phyloP scores from a whole-genome alignment of 2,113 vertebrate species.

The Passer montanus region DNA sequence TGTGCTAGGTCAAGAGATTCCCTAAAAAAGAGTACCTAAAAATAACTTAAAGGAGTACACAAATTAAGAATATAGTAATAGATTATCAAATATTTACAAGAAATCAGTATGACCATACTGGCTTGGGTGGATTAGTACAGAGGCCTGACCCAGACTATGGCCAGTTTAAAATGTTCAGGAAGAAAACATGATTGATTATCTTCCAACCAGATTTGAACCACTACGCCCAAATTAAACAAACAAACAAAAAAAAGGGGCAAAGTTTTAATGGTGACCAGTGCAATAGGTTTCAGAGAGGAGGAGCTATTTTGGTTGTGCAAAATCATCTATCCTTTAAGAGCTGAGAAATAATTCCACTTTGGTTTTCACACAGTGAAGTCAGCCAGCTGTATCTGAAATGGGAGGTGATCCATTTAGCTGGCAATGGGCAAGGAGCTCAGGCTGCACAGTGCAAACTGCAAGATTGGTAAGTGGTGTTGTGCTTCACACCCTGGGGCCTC shows the following conservation, averaged over 20 bases:
- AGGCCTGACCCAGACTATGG: not conserved
- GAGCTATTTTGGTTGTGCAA: not conserved
- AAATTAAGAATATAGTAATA: not conserved
- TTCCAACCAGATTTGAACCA: not conserved
- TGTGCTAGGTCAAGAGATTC: not conserved
- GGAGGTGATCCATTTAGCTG: not conserved
- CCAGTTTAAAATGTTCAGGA: not conserved
- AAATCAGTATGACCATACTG: not conserved
- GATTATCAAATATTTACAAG: not conserved
- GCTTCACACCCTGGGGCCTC: not conserved
- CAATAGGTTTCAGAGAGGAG: not conserved
- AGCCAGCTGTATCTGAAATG: not conserved
- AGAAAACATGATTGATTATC: not conserved
- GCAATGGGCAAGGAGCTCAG: not conserved
- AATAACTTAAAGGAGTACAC: slow-evolving; percentile 17
- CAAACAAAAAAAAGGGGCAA: not conserved
- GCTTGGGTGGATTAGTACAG: not conserved
- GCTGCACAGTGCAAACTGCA: not conserved
- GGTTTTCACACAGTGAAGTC: not conserved
- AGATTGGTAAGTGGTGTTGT: not conserved
- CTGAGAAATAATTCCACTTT: not conserved
- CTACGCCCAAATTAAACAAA: not conserved
- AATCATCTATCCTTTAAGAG: not conserved
- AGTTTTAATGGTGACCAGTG: not conserved
- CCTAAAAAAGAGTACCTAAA: not conserved